A percentile compares a stretch with the other conserved stretches of the same genome.
phyloP scores from a whole-genome alignment of 1,140 invertebrate species.

The Cylas formicarius region DNA sequence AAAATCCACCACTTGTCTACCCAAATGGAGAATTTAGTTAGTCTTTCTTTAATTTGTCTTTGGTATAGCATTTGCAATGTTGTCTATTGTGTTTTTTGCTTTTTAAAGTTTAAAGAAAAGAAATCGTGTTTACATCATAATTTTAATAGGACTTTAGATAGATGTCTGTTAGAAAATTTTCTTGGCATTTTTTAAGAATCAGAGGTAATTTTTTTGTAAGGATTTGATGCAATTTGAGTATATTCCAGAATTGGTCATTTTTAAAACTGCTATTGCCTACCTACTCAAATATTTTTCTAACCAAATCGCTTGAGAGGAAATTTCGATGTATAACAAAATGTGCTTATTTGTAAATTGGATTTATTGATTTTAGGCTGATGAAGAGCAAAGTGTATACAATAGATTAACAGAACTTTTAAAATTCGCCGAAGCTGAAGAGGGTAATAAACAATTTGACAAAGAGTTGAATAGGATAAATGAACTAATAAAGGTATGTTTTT shows the following conservation, averaged over 20 bases:
- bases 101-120: no score
- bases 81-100: neutral
- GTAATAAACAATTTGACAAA: conserved; percentile 49
- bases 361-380: conserved; percentile 44
- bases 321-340: neutral
- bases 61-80: no score
- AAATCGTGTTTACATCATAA: neutral
- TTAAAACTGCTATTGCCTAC: no score
- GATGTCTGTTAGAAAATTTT: no score
- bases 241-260: no score
- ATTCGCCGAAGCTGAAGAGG: conserved; percentile 58
- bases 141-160: neutral
- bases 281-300: no score
- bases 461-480: conserved; percentile 68
- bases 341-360: neutral
- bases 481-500: conserved; percentile 59
- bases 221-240: no score
- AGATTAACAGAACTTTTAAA: conserved; percentile 58
- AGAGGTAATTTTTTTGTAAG: no score
- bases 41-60: conserved; percentile 18
- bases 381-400: conserved; percentile 54
- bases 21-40: conserved; percentile 88
- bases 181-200: no score
- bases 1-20: conserved; percentile 86
- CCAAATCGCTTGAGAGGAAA: neutral